Base-by-base conservation (phyloP, 2,113 vertebrate genomes). In the Neolamprologus fasciatus region DNA sequence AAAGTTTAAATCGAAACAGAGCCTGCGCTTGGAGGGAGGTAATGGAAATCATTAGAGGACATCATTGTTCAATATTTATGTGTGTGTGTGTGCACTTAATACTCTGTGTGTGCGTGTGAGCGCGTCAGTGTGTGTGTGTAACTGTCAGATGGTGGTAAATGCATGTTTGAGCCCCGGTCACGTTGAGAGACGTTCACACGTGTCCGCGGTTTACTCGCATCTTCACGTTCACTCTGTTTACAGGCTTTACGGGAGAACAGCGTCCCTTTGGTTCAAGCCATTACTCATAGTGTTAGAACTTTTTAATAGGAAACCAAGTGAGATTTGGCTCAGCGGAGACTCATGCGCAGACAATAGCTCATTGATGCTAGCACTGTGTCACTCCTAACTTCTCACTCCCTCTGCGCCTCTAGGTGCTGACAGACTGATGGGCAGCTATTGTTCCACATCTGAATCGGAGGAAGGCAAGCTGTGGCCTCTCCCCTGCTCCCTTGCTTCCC, bases 401-500 rank as follows among this genome's bases (percentile, higher is more conserved):
- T 90, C 79, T 89, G 95, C 45, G 94, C 83, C 91, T 82, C 12
- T 76, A 92, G 92, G 93, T 92, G 96, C 94, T 94, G 95, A 97
- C 95, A 96, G 94, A 95, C 91, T 93, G 93, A 96, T 95, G 87
- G 96, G 89, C 90, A 87, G 84, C 95, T 80, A 96, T 97, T 97
- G 96, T 97, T 97, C 66, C 92, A 89, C 78, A 79, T 87, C 94
- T 96, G 94, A 97, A 96, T 97, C 57, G 83, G 87, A 97, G 96
- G 96, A 97, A 97, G 94, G 92, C 91, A 71, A 89, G 86, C 90
- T 81, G 40, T 68, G 92, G 87, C 92, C 92, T 93, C 84, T 91
- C 91, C 91, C 93, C 81, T 87, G 84, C 61, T 87, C 89, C 89
- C 86, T 71, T 53, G 68, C 86, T 89, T 88, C 45, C 89, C 83